Conservation (phyloP, 1,140 invertebrate genomes). For the Catajapyx aquilonaris region DNA sequence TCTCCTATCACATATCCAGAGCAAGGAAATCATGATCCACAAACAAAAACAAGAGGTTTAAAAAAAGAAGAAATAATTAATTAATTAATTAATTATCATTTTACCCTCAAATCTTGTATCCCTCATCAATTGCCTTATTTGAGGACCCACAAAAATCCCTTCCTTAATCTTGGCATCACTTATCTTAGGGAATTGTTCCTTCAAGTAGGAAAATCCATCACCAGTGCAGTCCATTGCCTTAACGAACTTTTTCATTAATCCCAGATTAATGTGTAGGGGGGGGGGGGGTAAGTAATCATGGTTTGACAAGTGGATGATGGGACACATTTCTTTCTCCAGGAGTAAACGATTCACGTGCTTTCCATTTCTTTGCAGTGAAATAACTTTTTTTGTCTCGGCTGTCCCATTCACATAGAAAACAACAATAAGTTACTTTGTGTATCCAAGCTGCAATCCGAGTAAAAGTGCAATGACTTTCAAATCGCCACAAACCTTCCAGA, state of each 20-base stretch:
- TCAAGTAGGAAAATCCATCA: slow-evolving; percentile 4
- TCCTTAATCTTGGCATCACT: slow-evolving; percentile 11
- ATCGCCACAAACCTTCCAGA: not conserved
- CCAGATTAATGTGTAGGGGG: slow-evolving; percentile 10
- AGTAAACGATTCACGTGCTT: not conserved
- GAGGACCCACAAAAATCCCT: slow-evolving; percentile 11
- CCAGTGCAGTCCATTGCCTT: slow-evolving; percentile 5
- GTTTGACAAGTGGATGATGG: slow-evolving; percentile 5
- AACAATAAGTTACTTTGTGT: slow-evolving; percentile 1
- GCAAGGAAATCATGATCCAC: too few relatives aligned
- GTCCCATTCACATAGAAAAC: slow-evolving; percentile 1
- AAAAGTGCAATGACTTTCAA: slow-evolving; percentile 1
- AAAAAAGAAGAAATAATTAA: too few relatives aligned
- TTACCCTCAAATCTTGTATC: slow-evolving; percentile 1
- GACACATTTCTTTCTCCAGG: not conserved
- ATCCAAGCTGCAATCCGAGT: slow-evolving; percentile 1
- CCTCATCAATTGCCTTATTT: slow-evolving; percentile 9
- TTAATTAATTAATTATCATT: too few relatives aligned
- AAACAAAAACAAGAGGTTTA: too few relatives aligned
- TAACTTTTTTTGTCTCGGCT: not conserved
- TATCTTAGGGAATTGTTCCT: slow-evolving; percentile 9
- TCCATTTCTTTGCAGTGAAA: not conserved
- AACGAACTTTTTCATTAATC: slow-evolving; percentile 10
- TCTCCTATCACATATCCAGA: too few relatives aligned
- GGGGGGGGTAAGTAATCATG: slow-evolving; percentile 7